phyloP scores from a whole-genome alignment of 2,113 vertebrate species.

The Ophthalmolycus amberensis region DNA sequence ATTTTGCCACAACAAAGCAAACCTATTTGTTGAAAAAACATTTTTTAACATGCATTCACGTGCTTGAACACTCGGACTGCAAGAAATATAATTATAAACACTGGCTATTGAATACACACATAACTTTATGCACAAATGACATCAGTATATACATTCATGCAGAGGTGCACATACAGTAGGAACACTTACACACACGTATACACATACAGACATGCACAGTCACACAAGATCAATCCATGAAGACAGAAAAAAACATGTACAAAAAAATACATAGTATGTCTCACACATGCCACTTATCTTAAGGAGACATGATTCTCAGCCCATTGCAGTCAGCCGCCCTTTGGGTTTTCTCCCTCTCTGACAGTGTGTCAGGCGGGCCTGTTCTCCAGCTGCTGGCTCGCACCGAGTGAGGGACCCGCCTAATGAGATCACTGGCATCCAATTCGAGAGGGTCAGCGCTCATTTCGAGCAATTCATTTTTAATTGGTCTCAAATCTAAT shows the following conservation, averaged over 20 bases:
- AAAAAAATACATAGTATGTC: conserved; percentile 2
- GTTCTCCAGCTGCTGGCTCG: conserved; percentile 68
- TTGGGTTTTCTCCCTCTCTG: conserved; percentile 61
- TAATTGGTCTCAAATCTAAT: conserved; percentile 85
- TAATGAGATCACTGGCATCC: conserved; percentile 82
- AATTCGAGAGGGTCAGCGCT: conserved; percentile 81
- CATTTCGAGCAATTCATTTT: conserved; percentile 82
- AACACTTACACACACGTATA: background rate
- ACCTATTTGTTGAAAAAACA: background rate
- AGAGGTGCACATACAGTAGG: background rate
- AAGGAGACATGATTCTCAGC: conserved; percentile 43
- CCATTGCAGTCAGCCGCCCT: conserved; percentile 50
- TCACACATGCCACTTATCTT: conserved; percentile 28
- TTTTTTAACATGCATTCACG: background rate
- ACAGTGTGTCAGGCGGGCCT: conserved; percentile 66
- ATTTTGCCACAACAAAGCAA: too few relatives aligned
- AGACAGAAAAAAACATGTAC: background rate
- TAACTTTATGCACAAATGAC: too few relatives aligned
- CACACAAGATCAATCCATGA: background rate
- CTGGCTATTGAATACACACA: background rate
- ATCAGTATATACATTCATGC: background rate
- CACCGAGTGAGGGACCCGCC: conserved; percentile 63
- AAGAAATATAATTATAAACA: background rate
- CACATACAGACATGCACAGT: background rate
- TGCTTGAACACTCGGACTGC: background rate